These are phyloP conservation scores for Falcunculus frontatus DNA, from an alignment of 2,113 vertebrate species.

Conservation along the genomic window DNA sequence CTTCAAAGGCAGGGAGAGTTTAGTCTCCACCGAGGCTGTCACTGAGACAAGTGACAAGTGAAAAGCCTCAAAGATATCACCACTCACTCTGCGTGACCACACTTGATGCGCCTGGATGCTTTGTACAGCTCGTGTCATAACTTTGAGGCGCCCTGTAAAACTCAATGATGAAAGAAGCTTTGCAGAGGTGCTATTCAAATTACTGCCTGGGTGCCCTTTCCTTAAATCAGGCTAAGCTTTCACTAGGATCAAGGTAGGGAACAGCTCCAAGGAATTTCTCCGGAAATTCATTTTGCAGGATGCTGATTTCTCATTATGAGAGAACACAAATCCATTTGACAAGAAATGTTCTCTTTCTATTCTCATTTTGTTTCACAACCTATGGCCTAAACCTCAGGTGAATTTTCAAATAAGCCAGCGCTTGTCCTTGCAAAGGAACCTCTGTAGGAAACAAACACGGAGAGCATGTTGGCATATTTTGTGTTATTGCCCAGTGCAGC, in stretches of 20 bases:
- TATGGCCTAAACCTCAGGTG: conserved; percentile 6
- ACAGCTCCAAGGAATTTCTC: conserved; percentile 14
- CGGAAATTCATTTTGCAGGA: neutral
- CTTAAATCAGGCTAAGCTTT: neutral
- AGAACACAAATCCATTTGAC: conserved; percentile 28
- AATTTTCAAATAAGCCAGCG: neutral
- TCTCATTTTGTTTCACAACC: conserved; percentile 35
- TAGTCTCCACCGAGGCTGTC: neutral
- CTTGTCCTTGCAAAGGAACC: neutral
- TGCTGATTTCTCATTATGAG: conserved; percentile 36
- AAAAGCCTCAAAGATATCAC: neutral
- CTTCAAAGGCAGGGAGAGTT: neutral
- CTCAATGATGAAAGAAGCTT: neutral
- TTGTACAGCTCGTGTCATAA: neutral
- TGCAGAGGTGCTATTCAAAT: neutral
- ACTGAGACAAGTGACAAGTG: neutral
- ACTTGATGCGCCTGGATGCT: neutral
- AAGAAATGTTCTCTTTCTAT: neutral
- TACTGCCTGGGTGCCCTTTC: neutral
- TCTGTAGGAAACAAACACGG: neutral
- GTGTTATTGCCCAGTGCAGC: neutral
- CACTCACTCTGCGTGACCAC: neutral
- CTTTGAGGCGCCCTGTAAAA: neutral
- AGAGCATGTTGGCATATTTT: neutral
- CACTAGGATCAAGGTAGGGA: neutral